Evolutionary conservation across 2,888 invertebrate genomes (phyloP), one percentile per base, ranked within the genome.

Genomic region (Antitype chi): DNA sequence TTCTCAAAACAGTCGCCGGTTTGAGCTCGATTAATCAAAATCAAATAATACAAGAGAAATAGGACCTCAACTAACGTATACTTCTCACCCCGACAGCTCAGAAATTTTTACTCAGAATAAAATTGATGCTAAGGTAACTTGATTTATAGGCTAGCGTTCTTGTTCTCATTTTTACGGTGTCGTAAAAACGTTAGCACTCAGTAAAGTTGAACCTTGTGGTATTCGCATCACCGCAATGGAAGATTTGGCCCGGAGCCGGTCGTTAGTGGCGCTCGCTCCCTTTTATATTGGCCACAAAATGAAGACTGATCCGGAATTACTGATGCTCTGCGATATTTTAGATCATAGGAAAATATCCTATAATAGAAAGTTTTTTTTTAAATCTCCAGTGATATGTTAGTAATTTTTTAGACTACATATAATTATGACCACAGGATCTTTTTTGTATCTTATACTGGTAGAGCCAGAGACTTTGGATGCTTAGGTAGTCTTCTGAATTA

Each of bases 141-240:
- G 83, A 84, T 76, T 84, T 85, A 77, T 70, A 52, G 85, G 53
- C 47, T 76, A 82, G 74, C 69, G 68, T 82, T 77, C 74, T 76
- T 79, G 74, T 82, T 80, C 76, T 82, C 78, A 77, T 79, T 81
- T 80, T 87, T 84, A 86, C 78, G 67, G 70, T 81, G 81, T 79
- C 87, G 78, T 85, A 87, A 82, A 87, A 82, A 81, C 80, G 80
- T 77, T 80, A 74, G 69, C 80, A 80, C 71, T 75, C 80, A 20
- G 82, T 84, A 78, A 86, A 81, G 74, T 81, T 71, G 67, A 75
- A 78, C 80, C 81, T 81, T 86, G 85, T 62, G 79, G 83, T 80
- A 71, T 87, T 85, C 69, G 76, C 80, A 85, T 76, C 72, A 78
- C 76, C 81, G 81, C 78, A 84, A 72, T 74, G 67, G 72, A 70